These are phyloP conservation scores for Pseudomyrmex dendroicus DNA, from an alignment of 1,140 invertebrate genomes.

Conservation along the genomic window DNA sequence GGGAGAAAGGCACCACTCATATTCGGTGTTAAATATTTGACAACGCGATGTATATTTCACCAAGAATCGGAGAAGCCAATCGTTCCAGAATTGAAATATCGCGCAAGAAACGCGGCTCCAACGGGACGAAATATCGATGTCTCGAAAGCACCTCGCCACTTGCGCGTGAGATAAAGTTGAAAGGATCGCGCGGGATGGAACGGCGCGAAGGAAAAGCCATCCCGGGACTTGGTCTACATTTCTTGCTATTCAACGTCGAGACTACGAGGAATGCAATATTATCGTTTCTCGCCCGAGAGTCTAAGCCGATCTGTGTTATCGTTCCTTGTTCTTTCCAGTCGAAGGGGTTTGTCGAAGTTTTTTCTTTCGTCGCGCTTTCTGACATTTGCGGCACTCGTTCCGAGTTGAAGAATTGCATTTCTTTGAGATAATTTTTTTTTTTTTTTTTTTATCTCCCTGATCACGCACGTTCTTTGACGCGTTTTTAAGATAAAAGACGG, in stretches of 20 bases:
- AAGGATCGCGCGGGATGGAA: background rate
- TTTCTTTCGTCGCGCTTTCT: conserved; percentile 15
- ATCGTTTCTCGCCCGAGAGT: conserved; percentile 26
- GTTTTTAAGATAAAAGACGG: no score
- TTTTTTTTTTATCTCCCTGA: background rate
- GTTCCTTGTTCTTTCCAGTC: conserved; percentile 30
- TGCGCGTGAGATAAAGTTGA: conserved; percentile 10
- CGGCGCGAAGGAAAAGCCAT: background rate
- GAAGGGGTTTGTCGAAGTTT: background rate
- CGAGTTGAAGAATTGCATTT: background rate
- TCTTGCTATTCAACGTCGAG: conserved; percentile 2
- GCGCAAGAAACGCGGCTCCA: background rate
- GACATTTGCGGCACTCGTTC: no score
- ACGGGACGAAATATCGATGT: background rate
- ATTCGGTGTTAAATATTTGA: background rate
- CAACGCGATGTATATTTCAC: background rate
- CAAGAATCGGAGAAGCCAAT: background rate
- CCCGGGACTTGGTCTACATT: background rate
- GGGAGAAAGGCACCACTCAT: no score
- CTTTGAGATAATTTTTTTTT: background rate
- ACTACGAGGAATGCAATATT: conserved; percentile 22
- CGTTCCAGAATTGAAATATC: background rate
- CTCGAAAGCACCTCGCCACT: background rate
- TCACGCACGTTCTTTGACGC: no score
- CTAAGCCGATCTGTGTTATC: conserved; percentile 34